Conservation (phyloP, 2,113 vertebrate genomes). For the Drymodes brunneopygia region DNA sequence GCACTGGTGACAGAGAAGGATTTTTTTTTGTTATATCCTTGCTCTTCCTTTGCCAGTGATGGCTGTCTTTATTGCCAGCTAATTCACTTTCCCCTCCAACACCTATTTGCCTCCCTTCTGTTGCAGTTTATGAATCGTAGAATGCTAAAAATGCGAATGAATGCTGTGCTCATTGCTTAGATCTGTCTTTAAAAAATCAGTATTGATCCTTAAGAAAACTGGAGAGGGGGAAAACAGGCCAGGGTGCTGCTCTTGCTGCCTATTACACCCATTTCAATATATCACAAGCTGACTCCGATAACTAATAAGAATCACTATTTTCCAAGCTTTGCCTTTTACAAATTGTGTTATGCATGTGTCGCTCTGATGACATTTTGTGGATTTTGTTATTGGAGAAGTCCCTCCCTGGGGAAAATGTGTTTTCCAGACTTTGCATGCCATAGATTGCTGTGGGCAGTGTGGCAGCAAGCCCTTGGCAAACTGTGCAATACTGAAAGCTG, state of each 20-base stretch:
- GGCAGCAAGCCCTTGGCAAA: not conserved
- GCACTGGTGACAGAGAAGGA: not conserved
- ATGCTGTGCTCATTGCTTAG: not conserved
- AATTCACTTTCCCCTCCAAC: not conserved
- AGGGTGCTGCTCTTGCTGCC: not conserved
- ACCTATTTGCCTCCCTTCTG: not conserved
- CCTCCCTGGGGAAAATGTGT: not conserved
- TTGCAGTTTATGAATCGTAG: not conserved
- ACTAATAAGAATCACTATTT: not conserved
- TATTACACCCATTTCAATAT: not conserved
- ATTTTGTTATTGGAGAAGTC: not conserved
- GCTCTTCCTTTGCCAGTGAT: not conserved
- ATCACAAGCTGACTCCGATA: not conserved
- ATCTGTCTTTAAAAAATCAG: not conserved
- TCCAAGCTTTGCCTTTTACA: not conserved
- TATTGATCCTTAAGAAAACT: not conserved
- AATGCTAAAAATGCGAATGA: not conserved
- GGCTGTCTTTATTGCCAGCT: not conserved
- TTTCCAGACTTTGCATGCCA: not conserved
- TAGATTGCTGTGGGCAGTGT: not conserved
- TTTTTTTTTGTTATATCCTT: not conserved
- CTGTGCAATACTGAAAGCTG: not conserved
- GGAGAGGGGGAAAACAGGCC: not conserved
- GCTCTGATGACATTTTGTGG: not conserved
- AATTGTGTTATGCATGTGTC: fast-evolving